Evolutionary conservation across 1,140 invertebrate species (phyloP).

Genomic region (Cepaea nemoralis): DNA sequence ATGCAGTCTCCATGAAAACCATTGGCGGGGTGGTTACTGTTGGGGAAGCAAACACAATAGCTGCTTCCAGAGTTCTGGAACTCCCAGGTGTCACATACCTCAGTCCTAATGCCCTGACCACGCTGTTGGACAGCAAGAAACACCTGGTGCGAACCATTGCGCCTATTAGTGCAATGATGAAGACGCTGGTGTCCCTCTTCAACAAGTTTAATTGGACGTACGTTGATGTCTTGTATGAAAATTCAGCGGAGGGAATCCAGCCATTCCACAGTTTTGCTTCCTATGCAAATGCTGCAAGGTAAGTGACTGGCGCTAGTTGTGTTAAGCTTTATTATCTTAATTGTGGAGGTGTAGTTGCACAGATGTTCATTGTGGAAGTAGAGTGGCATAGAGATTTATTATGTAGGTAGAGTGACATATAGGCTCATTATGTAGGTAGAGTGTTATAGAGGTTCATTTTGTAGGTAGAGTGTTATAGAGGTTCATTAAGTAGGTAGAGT

Average conservation of each 20-base stretch:
- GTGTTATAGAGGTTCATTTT: too few relatives aligned
- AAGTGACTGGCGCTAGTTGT: background rate
- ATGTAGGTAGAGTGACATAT: too few relatives aligned
- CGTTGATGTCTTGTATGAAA: slow-evolving; percentile 26
- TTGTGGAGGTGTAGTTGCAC: too few relatives aligned
- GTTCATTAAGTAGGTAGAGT: too few relatives aligned
- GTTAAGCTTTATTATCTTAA: too few relatives aligned
- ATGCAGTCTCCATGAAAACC: slow-evolving; percentile 33
- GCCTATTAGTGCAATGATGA: slow-evolving; percentile 66
- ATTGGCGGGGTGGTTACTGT: slow-evolving; percentile 65
- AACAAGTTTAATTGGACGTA: slow-evolving; percentile 17
- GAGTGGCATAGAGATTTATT: too few relatives aligned
- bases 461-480: too few relatives aligned
- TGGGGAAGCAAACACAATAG: slow-evolving; percentile 54
- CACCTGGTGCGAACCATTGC: slow-evolving; percentile 85
- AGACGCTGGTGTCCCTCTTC: background rate
- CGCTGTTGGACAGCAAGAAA: slow-evolving; percentile 78
- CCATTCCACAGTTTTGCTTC: background rate
- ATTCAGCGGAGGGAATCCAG: background rate
- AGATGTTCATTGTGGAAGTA: too few relatives aligned
- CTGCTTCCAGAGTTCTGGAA: slow-evolving; percentile 57
- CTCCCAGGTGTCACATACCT: slow-evolving; percentile 71
- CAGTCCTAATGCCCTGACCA: slow-evolving; percentile 83
- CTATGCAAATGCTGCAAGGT: slow-evolving; percentile 13
- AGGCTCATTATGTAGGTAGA: too few relatives aligned